Evolutionary conservation across 1,140 invertebrate species (phyloP).

Genomic region (Leptestheria dahalacensis): DNA sequence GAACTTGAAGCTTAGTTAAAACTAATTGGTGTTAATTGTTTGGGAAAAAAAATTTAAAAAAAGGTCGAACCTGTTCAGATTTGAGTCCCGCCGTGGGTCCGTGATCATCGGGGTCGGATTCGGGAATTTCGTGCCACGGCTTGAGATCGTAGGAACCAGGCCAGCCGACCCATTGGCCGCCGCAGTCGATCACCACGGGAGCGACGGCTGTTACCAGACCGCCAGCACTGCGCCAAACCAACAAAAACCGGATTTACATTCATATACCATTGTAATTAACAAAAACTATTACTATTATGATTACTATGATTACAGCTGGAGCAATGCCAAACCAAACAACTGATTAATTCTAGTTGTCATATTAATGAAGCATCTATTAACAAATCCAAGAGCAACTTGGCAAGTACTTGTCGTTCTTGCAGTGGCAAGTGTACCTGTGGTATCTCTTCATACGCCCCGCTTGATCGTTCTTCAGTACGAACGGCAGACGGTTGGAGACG

Average conservation of each 20-base stretch:
- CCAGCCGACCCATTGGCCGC: conserved; percentile 32
- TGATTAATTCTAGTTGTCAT: conserved; percentile 1
- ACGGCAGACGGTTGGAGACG: conserved; percentile 25
- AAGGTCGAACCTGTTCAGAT: conserved; percentile 23
- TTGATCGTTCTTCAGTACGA: conserved; percentile 20
- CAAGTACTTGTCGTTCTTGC: neutral
- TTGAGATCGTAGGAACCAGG: conserved; percentile 24
- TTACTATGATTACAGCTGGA: too few relatives aligned
- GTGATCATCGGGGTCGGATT: conserved; percentile 26
- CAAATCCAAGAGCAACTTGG: too few relatives aligned
- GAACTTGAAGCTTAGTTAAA: neutral
- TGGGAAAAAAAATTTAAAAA: neutral
- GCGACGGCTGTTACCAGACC: conserved; percentile 32
- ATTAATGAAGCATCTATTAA: conserved; percentile 4
- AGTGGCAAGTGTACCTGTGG: conserved; percentile 20
- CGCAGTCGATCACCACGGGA: conserved; percentile 28
- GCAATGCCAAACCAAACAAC: too few relatives aligned
- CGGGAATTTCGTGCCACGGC: conserved; percentile 24
- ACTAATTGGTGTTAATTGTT: neutral
- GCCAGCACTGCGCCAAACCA: conserved; percentile 25
- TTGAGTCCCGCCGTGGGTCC: conserved; percentile 28
- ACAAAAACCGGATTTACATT: neutral
- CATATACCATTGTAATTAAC: too few relatives aligned
- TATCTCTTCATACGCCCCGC: conserved; percentile 19
- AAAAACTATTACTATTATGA: too few relatives aligned